Percentiles rank a stretch among this genome's conserved stretches.
Evolutionary conservation across 1,140 invertebrate genomes (phyloP).

Genomic region (Solen grandis): DNA sequence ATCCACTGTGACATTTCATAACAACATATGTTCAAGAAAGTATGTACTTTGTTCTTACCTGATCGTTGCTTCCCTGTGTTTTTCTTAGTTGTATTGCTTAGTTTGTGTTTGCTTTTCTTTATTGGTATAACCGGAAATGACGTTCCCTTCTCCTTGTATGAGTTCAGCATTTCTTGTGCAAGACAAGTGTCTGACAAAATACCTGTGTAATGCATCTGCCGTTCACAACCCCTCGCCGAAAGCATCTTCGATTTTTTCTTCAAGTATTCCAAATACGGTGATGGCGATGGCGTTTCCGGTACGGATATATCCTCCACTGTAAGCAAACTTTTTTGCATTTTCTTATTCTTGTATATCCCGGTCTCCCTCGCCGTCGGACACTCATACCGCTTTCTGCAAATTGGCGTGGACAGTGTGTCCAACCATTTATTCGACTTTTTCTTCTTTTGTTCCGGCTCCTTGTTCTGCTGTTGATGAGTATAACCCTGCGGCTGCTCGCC

Average conservation of each 20-base stretch:
- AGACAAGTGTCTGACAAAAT: constrained; percentile 17
- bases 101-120: constrained; percentile 15
- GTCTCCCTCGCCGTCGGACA: constrained; percentile 29
- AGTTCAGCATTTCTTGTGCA: neutral
- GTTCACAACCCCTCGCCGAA: neutral
- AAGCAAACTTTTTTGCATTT: neutral
- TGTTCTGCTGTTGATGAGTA: too few relatives aligned
- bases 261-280: constrained; percentile 34
- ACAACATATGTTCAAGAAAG: too few relatives aligned
- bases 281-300: neutral
- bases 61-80: too few relatives aligned
- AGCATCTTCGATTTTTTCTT: constrained; percentile 4
- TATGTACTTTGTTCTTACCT: too few relatives aligned
- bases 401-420: constrained; percentile 1
- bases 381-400: neutral
- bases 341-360: constrained; percentile 33
- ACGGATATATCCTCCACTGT: too few relatives aligned
- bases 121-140: constrained; percentile 17
- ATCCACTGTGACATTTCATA: too few relatives aligned
- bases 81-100: neutral
- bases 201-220: neutral
- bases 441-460: neutral
- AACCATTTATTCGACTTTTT: neutral
- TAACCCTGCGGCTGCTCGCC: too few relatives aligned
- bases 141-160: neutral